Conservation (phyloP, 2,113 vertebrate species). For the Caracal caracal region DNA sequence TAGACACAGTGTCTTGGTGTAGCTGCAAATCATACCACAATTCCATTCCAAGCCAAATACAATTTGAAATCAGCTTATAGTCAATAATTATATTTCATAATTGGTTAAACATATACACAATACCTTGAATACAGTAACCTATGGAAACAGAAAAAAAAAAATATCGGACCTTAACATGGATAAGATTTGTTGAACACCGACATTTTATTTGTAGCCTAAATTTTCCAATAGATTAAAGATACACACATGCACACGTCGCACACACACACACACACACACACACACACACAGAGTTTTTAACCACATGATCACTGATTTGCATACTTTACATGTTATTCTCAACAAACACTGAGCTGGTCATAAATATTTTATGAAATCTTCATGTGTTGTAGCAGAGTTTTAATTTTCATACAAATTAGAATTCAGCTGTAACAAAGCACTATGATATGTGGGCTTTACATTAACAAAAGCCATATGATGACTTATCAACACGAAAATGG, state of each 20-base stretch:
- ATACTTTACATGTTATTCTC: conserved; percentile 39
- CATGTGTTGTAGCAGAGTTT: conserved; percentile 21
- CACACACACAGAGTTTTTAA: background rate
- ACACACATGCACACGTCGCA: too few relatives aligned
- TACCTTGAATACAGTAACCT: background rate
- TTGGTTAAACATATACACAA: background rate
- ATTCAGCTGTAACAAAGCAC: conserved; percentile 43
- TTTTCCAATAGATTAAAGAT: background rate
- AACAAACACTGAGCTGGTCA: conserved; percentile 41
- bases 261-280: background rate
- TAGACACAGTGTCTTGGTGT: background rate
- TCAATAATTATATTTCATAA: background rate
- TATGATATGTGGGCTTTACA: conserved; percentile 43
- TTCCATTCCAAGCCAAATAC: background rate
- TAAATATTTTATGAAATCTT: conserved; percentile 75
- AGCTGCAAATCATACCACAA: background rate
- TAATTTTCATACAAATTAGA: conserved; percentile 71
- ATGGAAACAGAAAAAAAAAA: background rate
- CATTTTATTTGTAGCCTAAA: background rate
- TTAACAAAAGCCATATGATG: conserved; percentile 24
- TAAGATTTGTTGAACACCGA: background rate
- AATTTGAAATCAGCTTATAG: background rate
- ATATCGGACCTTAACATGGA: background rate
- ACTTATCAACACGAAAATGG: conserved; percentile 14
- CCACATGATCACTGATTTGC: conserved; percentile 44